Conservation (phyloP, 2,113 vertebrate genomes). For the Callocephalon fimbriatum region DNA sequence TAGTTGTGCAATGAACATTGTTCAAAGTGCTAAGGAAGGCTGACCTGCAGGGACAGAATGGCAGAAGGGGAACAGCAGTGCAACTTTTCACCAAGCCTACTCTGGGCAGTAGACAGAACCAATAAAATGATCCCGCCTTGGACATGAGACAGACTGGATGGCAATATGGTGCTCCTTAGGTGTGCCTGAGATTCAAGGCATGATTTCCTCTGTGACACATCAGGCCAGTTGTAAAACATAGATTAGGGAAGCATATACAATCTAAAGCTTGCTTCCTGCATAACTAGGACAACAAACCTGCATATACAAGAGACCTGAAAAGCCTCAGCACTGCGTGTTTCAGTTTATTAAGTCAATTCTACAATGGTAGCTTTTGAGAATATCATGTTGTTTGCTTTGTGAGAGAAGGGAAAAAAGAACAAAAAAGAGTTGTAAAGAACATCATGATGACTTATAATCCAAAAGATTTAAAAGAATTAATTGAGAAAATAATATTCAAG, state of each 20-base stretch:
- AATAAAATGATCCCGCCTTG: fast-evolving
- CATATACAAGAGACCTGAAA: background rate
- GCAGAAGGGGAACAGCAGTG: background rate
- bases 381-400: background rate
- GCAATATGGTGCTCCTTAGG: no score
- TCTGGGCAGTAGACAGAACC: background rate
- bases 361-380: background rate
- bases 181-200: background rate
- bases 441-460: background rate
- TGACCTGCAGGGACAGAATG: background rate
- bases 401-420: background rate
- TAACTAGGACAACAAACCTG: background rate
- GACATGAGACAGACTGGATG: background rate
- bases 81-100: background rate
- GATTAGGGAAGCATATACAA: background rate
- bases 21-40: background rate
- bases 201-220: background rate
- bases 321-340: background rate
- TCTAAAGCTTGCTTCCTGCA: background rate
- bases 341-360: background rate
- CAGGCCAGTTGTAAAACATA: background rate
- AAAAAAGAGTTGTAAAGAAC: background rate
- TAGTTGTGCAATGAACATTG: background rate
- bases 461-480: background rate
- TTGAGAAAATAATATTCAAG: background rate